Evolutionary conservation across 2,888 invertebrate genomes (phyloP).

Genomic region (Agelastica alni): DNA sequence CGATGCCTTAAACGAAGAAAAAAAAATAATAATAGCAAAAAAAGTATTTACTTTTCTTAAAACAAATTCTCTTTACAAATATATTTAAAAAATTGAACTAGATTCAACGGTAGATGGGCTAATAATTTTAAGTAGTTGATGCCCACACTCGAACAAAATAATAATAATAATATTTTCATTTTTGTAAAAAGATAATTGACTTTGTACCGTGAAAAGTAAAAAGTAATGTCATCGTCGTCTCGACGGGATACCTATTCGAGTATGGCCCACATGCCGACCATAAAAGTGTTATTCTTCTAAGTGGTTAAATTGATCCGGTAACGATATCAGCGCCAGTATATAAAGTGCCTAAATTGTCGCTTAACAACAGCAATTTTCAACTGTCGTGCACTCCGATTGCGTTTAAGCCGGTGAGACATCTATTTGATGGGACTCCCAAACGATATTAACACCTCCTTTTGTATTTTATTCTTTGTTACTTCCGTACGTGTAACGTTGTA

Average conservation of each 20-base stretch:
- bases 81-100: too few relatives aligned
- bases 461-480: neutral
- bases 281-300: constrained; percentile 25
- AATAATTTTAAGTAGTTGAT: too few relatives aligned
- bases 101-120: too few relatives aligned
- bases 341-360: constrained; percentile 5
- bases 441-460: neutral
- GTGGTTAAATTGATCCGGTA: constrained; percentile 25
- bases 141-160: too few relatives aligned
- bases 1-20: too few relatives aligned
- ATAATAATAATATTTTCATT: too few relatives aligned
- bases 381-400: constrained; percentile 9
- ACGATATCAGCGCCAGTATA: constrained; percentile 2
- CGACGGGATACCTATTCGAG: constrained; percentile 8
- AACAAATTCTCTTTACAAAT: too few relatives aligned
- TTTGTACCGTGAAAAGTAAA: neutral
- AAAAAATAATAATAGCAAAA: too few relatives aligned
- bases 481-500: too few relatives aligned
- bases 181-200: too few relatives aligned
- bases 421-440: neutral
- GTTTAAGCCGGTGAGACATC: constrained; percentile 5
- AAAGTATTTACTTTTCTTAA: too few relatives aligned
- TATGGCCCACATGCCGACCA: constrained; percentile 8
- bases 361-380: constrained; percentile 15
- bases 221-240: neutral